Conservation (phyloP, 2,888 invertebrate species). For the Meandrusa payeni region DNA sequence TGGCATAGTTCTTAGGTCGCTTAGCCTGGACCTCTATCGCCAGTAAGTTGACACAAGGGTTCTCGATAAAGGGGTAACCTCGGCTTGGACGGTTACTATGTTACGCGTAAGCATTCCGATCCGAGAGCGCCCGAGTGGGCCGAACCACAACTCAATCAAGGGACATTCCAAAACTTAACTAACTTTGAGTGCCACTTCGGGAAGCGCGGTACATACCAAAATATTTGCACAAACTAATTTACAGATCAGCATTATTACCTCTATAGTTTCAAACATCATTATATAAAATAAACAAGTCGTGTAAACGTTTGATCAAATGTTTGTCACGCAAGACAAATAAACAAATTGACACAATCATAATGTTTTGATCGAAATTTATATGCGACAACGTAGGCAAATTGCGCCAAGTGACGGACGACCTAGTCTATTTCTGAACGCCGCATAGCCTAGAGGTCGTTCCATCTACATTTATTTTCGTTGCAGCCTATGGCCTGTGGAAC, state of each 20-base stretch:
- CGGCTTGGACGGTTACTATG: too few relatives aligned
- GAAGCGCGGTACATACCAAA: too few relatives aligned
- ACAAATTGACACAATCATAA: background rate
- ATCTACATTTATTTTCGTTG: slow-evolving; percentile 15
- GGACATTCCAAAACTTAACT: too few relatives aligned
- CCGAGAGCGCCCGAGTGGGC: too few relatives aligned
- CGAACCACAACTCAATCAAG: too few relatives aligned
- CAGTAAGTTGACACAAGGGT: too few relatives aligned
- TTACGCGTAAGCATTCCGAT: too few relatives aligned
- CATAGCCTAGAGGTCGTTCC: slow-evolving; percentile 16
- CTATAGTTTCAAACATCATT: background rate
- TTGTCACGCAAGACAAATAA: background rate
- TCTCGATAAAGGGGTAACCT: too few relatives aligned
- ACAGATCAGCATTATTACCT: slow-evolving; percentile 1
- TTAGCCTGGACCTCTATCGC: too few relatives aligned
- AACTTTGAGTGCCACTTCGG: too few relatives aligned
- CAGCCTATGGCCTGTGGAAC: background rate
- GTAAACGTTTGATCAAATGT: slow-evolving; percentile 1
- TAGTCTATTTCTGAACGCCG: slow-evolving; percentile 15
- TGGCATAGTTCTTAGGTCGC: too few relatives aligned
- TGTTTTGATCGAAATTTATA: background rate
- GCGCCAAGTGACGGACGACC: background rate
- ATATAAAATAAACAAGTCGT: background rate
- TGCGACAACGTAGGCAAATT: background rate
- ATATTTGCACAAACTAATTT: slow-evolving; percentile 3